Base-by-base conservation (phyloP, 2,888 invertebrate genomes). In the Pristionchus mayeri region DNA sequence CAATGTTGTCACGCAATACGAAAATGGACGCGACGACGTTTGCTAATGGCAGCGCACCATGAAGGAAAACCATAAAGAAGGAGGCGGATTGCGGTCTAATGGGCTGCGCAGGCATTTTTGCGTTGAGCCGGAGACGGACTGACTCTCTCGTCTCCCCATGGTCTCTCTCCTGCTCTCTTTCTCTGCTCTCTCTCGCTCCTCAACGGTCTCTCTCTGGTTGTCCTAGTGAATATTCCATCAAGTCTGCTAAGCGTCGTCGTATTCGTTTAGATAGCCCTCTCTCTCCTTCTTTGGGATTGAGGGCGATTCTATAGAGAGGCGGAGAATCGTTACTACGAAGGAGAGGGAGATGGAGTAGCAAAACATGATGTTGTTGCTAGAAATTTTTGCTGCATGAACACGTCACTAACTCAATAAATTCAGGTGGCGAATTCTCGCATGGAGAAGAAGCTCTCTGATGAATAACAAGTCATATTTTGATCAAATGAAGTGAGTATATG, bases 151-250 rank as follows among this genome's bases (percentile, higher is more conserved):
- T 21, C 37, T 37, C 18, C 50, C 0, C 50, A 40, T 18, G 48
- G 21, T 50, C 30, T 78, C 50, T 78, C 50, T 21, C 21, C 30
- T 9, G 9, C 27, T 78, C 44, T 50, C 7, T 3, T n/a, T 34
- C 18, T 50, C 30, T 78, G 50, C 76, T 6, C 76, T 30, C 76
- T 50, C 50, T 63, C 63, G 11, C 63, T n/a, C 6, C 30, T 6
- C 6, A 18, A 18, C 0, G 27, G 27, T 50, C 48, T 76, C 50
- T 27, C 48, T 3, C 18, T 30, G n/a, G 76, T 78, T 78, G 50
- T 50, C 50, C 76, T 78, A 50, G 76, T 50, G 50, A 78, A 78
- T 78, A 78, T 78, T 78, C 76, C 50, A 78, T 78, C 76, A 78
- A 78, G 40, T 48, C 75, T n/a, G 48, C 76, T 78, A 50, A 78